phyloP scores from a whole-genome alignment of 2,797 vertebrate genomes.

The Sciaenops ocellatus region DNA sequence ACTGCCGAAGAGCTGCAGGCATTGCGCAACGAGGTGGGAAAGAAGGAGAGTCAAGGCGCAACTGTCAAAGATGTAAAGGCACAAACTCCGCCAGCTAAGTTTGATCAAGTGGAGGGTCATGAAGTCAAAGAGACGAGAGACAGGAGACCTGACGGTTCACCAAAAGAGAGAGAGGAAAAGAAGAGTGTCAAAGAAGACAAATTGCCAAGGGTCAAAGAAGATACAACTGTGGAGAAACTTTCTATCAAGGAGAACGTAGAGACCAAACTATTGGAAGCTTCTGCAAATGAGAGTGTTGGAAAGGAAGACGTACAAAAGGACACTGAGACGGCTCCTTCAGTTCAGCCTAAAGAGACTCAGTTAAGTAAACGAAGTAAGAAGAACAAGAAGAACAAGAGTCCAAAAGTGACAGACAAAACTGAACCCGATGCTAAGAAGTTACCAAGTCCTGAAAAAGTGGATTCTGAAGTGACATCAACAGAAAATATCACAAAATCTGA shows the following conservation, averaged over 20 bases:
- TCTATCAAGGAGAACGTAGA: conserved; percentile 4
- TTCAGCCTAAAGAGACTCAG: conserved; percentile 43
- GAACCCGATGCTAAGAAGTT: conserved; percentile 35
- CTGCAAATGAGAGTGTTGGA: conserved; percentile 20
- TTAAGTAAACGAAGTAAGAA: conserved; percentile 62
- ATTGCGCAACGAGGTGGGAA: conserved; percentile 73
- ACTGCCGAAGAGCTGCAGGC: conserved; percentile 83
- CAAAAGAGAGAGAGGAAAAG: conserved; percentile 19
- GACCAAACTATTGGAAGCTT: neutral
- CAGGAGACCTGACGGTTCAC: conserved; percentile 1
- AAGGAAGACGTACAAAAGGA: conserved; percentile 52
- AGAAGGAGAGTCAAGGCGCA: conserved; percentile 49
- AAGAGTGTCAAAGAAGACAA: neutral
- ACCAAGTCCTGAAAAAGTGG: neutral
- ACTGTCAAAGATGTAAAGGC: conserved; percentile 11
- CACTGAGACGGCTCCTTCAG: conserved; percentile 4
- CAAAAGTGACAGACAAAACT: conserved; percentile 34
- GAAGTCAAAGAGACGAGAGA: conserved; percentile 7
- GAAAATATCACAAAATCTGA: neutral
- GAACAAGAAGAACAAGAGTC: conserved; percentile 67
- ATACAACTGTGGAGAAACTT: conserved; percentile 9
- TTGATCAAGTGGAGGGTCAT: neutral
- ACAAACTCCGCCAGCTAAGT: conserved; percentile 6
- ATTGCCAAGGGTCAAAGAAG: conserved; percentile 10
- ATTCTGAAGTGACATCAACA: conserved; percentile 19